These are phyloP conservation scores for Drosophila bunnanda DNA, from an alignment of 2,888 invertebrate genomes.

Conservation along the genomic window DNA sequence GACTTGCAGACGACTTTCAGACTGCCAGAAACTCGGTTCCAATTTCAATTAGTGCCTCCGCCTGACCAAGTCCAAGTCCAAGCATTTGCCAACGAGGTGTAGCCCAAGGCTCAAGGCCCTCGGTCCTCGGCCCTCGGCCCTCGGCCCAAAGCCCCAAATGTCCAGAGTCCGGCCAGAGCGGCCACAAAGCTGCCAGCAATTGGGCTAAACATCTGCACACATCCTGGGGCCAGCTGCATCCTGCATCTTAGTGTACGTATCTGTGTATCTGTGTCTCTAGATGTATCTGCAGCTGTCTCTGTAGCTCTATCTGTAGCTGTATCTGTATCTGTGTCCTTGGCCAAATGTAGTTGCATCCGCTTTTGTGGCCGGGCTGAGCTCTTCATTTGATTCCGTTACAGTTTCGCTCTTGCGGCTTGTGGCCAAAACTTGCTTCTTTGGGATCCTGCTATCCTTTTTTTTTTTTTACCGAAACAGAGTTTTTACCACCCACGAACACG, in stretches of 20 bases:
- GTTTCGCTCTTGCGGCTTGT: conserved; percentile 64
- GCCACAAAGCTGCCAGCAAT: conserved; percentile 38
- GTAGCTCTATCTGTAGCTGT: background rate
- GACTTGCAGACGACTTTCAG: conserved; percentile 6
- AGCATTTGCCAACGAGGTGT: background rate
- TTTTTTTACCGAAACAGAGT: conserved; percentile 49
- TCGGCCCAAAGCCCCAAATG: conserved; percentile 1
- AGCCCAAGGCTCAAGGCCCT: background rate
- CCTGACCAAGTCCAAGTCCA: conserved; percentile 10
- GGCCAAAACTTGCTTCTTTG: conserved; percentile 46
- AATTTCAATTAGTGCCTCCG: conserved; percentile 49
- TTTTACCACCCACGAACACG: conserved; percentile 58
- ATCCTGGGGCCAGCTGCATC: conserved; percentile 31
- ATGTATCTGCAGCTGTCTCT: background rate
- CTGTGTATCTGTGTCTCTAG: background rate
- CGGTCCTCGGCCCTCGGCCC: background rate
- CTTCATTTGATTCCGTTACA: conserved; percentile 74
- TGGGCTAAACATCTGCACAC: conserved; percentile 40
- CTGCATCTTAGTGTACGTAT: conserved; percentile 15
- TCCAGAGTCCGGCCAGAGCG: conserved; percentile 12
- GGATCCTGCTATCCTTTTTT: background rate
- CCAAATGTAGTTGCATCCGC: conserved; percentile 12
- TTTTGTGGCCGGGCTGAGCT: conserved; percentile 32
- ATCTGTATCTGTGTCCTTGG: conserved; percentile 8
- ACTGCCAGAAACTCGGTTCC: conserved; percentile 18